Percentiles rank a stretch among this genome's conserved stretches.
These are phyloP conservation scores for Leptopilina drosophilae DNA, from an alignment of 2,888 invertebrate genomes.

Conservation along the genomic window DNA sequence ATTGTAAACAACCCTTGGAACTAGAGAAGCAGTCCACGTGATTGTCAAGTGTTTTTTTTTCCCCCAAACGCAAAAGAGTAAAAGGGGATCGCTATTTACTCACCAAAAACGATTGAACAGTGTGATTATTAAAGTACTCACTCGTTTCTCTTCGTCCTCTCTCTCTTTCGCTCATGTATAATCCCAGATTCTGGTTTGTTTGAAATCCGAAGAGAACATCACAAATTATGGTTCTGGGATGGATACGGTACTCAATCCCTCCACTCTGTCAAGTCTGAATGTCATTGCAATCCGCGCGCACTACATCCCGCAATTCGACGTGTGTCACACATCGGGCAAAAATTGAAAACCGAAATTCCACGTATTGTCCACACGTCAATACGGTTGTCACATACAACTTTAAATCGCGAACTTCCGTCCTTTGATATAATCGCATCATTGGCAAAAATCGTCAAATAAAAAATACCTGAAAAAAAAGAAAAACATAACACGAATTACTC, in stretches of 20 bases:
- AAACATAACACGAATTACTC: background rate
- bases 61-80: too few species aligned
- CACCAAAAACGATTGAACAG: too few species aligned
- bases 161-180: background rate
- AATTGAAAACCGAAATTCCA: conserved; percentile 75
- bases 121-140: too few species aligned
- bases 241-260: conserved; percentile 65
- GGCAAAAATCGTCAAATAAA: conserved; percentile 3
- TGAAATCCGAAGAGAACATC: conserved; percentile 61
- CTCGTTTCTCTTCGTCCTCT: too few species aligned
- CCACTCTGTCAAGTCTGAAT: conserved; percentile 73
- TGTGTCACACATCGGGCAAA: conserved; percentile 70
- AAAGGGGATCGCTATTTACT: too few species aligned
- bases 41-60: too few species aligned
- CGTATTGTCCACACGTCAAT: conserved; percentile 68
- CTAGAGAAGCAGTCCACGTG: too few species aligned
- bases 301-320: conserved; percentile 66
- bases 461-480: background rate
- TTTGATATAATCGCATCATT: background rate
- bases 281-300: conserved; percentile 70
- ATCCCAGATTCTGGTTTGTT: conserved; percentile 25
- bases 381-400: conserved; percentile 21
- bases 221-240: conserved; percentile 63
- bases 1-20: too few species aligned
- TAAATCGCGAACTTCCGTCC: conserved; percentile 17